Conservation (phyloP, 2,113 vertebrate species). For the Neogobius melanostomus region DNA sequence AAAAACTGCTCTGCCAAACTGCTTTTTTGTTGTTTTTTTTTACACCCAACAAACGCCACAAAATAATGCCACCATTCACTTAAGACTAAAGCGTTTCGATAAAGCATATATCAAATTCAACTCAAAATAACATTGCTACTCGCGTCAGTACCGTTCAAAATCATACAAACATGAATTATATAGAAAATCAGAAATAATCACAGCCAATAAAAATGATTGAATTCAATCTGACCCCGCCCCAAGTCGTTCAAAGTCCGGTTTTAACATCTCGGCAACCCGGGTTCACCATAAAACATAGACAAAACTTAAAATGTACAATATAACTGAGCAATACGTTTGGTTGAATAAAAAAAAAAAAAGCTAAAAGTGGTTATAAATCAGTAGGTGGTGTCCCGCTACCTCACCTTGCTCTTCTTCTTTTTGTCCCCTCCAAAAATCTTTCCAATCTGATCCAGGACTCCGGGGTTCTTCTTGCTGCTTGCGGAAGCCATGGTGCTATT, state of each 20-base stretch:
- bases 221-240: constrained; percentile 46
- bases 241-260: constrained; percentile 39
- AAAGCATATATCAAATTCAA: constrained; percentile 27
- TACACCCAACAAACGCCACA: neutral
- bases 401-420: constrained; percentile 98
- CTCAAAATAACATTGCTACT: constrained; percentile 35
- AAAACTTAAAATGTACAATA: constrained; percentile 19
- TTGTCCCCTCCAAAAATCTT: constrained; percentile 96
- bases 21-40: neutral
- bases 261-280: constrained; percentile 31
- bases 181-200: constrained; percentile 41
- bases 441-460: constrained; percentile 94
- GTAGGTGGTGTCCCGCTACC: constrained; percentile 67
- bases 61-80: constrained; percentile 22
- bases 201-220: constrained; percentile 15
- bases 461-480: constrained; percentile 91
- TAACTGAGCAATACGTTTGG: constrained; percentile 16
- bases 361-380: constrained; percentile 37
- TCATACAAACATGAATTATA: constrained; percentile 25
- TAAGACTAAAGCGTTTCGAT: constrained; percentile 25
- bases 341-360: constrained; percentile 14
- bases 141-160: constrained; percentile 57
- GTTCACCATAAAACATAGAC: constrained; percentile 47
- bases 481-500: constrained; percentile 87
- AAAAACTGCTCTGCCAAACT: constrained; percentile 23